Percentiles rank a stretch among this genome's conserved stretches.
Evolutionary conservation across 2,888 invertebrate genomes (phyloP).

Genomic region (Thereva nobilitata): DNA sequence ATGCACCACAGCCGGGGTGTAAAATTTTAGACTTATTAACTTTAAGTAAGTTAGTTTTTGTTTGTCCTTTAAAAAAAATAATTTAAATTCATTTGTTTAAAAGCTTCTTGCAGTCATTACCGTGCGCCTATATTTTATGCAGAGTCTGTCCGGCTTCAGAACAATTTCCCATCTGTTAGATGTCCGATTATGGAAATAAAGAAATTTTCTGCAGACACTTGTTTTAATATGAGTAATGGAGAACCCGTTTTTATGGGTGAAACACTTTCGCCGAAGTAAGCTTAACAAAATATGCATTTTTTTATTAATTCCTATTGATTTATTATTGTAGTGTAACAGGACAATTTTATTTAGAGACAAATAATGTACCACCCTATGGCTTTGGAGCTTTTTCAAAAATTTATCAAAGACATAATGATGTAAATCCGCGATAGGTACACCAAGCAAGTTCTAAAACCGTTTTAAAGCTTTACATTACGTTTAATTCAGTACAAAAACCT

Average conservation of each 20-base stretch:
- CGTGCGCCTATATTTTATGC: slow-evolving; percentile 54
- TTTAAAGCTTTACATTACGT: too few relatives aligned
- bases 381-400: slow-evolving; percentile 41
- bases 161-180: slow-evolving; percentile 51
- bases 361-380: slow-evolving; percentile 52
- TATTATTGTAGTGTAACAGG: slow-evolving; percentile 48
- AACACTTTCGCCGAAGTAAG: slow-evolving; percentile 48
- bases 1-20: slow-evolving; percentile 54
- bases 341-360: slow-evolving; percentile 51
- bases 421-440: too few relatives aligned
- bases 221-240: slow-evolving; percentile 28
- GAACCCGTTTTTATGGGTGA: slow-evolving; percentile 54
- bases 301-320: background rate
- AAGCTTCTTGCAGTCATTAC: slow-evolving; percentile 54
- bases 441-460: too few relatives aligned
- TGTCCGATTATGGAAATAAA: slow-evolving; percentile 46
- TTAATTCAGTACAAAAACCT: too few relatives aligned
- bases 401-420: background rate
- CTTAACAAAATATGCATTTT: background rate
- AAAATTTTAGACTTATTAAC: slow-evolving; percentile 47
- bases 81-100: background rate
- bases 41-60: slow-evolving; percentile 45
- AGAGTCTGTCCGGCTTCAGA: slow-evolving; percentile 52
- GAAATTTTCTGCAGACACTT: slow-evolving; percentile 30
- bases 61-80: background rate